Evolutionary conservation across 2,888 invertebrate species (phyloP).

Genomic region (Microchrysa polita): DNA sequence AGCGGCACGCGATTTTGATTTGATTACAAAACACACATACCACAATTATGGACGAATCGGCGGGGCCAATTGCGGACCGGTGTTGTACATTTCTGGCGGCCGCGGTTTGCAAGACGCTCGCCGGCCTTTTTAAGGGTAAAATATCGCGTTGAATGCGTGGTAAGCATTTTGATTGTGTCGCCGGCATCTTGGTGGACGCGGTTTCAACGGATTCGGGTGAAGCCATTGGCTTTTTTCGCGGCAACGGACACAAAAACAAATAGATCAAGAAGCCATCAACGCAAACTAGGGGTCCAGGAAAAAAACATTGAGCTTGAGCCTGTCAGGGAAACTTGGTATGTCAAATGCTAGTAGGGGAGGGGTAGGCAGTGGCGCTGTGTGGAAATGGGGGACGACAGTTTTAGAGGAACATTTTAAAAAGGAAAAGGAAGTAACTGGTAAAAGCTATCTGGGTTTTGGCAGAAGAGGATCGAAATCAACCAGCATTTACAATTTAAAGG

Average conservation of each 20-base stretch:
- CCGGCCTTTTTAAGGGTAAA: neutral
- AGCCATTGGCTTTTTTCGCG: neutral
- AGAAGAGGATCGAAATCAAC: too few species aligned
- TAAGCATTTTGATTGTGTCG: neutral
- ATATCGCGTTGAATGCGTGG: neutral
- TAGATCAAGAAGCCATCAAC: conserved; percentile 1
- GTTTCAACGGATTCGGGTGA: neutral
- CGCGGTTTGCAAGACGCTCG: neutral
- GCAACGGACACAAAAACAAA: neutral
- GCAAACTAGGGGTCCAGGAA: neutral
- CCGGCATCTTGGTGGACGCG: neutral
- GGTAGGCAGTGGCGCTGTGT: too few species aligned
- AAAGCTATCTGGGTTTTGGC: too few species aligned
- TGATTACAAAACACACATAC: too few species aligned
- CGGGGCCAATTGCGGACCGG: neutral
- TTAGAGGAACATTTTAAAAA: too few species aligned
- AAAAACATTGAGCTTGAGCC: too few species aligned
- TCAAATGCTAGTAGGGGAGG: neutral
- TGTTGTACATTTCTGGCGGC: neutral
- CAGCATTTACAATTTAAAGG: too few species aligned
- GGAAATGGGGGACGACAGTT: too few species aligned
- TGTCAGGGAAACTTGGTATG: neutral
- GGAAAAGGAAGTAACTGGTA: too few species aligned
- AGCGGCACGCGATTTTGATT: neutral
- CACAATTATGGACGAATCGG: neutral